Evolutionary conservation across 1,140 invertebrate species (phyloP), one percentile per base, ranked within the genome.

Genomic region (Drosophila trapezifrons): DNA sequence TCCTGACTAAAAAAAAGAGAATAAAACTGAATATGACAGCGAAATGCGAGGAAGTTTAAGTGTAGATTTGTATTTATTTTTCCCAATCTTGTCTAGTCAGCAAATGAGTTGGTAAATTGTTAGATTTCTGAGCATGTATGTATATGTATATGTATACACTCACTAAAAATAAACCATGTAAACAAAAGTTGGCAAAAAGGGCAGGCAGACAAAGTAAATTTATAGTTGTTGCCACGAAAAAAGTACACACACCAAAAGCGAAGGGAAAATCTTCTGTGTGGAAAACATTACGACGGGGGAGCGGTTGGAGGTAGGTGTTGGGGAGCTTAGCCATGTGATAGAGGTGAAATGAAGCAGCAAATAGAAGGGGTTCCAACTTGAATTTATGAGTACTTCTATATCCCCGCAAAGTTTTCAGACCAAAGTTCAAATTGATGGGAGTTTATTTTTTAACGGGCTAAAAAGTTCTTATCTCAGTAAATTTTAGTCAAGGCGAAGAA

Each of bases 81-180:
- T 65, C n/a, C 47, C 45, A 49, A 49, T 76, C 71, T 54, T 80
- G 78, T 77, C 72, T 62, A 77, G 72, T 81, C 78, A 81, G 78
- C 78, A 81, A 72, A 47, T 73, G 49, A 64, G 71, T 75, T 46
- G 51, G 27, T 56, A 59, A 57, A 51, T 43, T 60, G 46, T 70
- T 75, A 66, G 63, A 78, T 74, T 58, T 35, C 12, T 38, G 46
- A n/a, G n/a, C 27, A 51, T 58, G 22, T 69, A 17, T 67, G 27
- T 51, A 22, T 22, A 22, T 22, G 37, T 13, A 12, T 49, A 4
- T 35, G 35, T 60, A 25, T 10, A 29, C 64, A 69, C 54, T 46
- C 51, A 75, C 78, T 80, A 80, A 73, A 80, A 76, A 80, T 59
- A 80, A 80, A 62, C 40, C 27, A 35, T 49, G 78, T 66, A 76